Evolutionary conservation across 2,888 invertebrate species (phyloP).

Genomic region (Agrotis ipsilon): DNA sequence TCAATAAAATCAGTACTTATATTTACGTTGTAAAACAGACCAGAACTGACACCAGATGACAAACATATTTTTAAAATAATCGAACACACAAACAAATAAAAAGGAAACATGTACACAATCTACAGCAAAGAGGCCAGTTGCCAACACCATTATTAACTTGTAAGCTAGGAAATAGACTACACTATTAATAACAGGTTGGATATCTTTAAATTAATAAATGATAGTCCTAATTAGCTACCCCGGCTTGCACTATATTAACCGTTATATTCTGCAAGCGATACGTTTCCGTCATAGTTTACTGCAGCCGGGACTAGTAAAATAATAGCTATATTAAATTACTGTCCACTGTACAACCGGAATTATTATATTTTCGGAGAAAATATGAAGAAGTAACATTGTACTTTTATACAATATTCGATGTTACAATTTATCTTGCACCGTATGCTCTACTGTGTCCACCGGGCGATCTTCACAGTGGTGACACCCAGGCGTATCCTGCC

Average conservation of each 20-base stretch:
- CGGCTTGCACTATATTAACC: neutral
- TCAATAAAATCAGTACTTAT: no score
- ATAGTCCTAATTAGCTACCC: neutral
- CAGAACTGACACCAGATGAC: no score
- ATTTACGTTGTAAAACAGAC: no score
- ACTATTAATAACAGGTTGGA: neutral
- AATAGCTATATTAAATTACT: conserved; percentile 18
- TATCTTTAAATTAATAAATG: conserved; percentile 18
- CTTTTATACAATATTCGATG: no score
- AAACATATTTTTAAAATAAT: no score
- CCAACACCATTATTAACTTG: neutral
- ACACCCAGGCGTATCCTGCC: no score
- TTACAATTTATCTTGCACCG: no score
- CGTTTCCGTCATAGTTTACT: neutral
- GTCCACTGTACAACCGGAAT: neutral
- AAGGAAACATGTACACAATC: no score
- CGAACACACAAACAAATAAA: no score
- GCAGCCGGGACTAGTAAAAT: neutral
- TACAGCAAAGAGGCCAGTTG: no score
- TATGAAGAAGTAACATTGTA: neutral
- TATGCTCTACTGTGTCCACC: no score
- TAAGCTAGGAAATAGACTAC: neutral
- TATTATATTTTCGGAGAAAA: neutral
- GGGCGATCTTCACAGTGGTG: no score
- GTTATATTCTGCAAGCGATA: conserved; percentile 4